Conservation (phyloP, 35 echinoderm and acorn worm species). For the Ophiothrix spiculata region DNA sequence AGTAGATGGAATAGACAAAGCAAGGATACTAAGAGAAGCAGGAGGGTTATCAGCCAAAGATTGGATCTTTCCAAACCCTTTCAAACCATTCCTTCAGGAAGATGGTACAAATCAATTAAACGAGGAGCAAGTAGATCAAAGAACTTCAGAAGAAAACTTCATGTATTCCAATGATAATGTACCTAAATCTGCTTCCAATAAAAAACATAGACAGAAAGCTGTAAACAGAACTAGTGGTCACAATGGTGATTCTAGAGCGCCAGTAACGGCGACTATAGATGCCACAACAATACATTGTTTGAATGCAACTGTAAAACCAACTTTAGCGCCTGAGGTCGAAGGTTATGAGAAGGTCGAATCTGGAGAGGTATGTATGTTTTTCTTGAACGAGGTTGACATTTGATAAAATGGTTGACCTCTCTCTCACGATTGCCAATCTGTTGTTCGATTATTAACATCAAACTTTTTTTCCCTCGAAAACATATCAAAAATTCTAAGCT, state of each 20-base stretch:
- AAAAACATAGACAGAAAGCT: background rate
- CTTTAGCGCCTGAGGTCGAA: slow-evolving; percentile 35
- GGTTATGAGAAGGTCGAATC: slow-evolving; percentile 42
- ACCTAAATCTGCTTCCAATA: background rate
- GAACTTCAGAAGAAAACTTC: background rate
- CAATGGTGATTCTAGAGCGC: slow-evolving; percentile 24
- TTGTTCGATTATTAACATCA: too few relatives aligned
- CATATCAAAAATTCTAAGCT: too few relatives aligned
- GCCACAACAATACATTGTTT: slow-evolving; percentile 42
- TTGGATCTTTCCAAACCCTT: background rate
- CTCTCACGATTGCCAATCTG: too few relatives aligned
- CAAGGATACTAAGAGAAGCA: background rate
- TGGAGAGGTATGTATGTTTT: slow-evolving; percentile 32
- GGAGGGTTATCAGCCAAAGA: background rate
- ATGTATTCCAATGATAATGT: background rate
- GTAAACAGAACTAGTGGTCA: slow-evolving; percentile 32
- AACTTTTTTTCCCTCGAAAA: too few relatives aligned
- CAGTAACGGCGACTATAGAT: slow-evolving; percentile 47
- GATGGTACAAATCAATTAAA: background rate
- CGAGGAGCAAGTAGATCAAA: too few relatives aligned
- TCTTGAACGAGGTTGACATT: too few relatives aligned
- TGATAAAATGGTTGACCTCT: too few relatives aligned
- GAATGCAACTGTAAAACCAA: slow-evolving; percentile 51
- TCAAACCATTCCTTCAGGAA: background rate
- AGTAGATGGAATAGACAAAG: background rate